These are phyloP conservation scores for Tetramorium bicarinatum DNA, from an alignment of 2,888 invertebrate genomes.

Conservation along the genomic window DNA sequence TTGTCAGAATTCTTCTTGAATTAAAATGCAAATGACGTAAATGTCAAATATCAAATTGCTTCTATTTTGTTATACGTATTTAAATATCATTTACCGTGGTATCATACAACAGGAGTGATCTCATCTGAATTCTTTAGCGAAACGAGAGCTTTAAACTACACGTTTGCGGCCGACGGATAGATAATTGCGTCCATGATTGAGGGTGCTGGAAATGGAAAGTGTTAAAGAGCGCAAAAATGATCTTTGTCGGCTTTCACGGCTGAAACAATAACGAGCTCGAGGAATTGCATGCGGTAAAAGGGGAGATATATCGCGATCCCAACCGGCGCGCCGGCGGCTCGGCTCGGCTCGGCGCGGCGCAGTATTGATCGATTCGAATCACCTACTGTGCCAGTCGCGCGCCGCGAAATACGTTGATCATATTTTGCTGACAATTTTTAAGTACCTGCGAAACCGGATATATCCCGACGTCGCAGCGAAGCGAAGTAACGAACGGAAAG, in stretches of 20 bases:
- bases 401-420: conserved; percentile 24
- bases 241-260: background rate
- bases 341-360: background rate
- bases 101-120: no score
- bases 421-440: conserved; percentile 60
- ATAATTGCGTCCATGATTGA: conserved; percentile 13
- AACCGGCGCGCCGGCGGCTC: no score
- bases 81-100: no score
- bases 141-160: background rate
- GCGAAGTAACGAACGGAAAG: background rate
- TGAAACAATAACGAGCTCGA: conserved; percentile 26
- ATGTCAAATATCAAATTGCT: no score
- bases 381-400: conserved; percentile 24
- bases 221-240: conserved; percentile 23
- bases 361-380: conserved; percentile 22
- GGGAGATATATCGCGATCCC: conserved; percentile 4
- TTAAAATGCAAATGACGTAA: no score
- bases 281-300: conserved; percentile 15
- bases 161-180: background rate
- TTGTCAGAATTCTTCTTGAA: no score
- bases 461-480: background rate
- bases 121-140: background rate
- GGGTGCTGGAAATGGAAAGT: background rate
- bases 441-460: conserved; percentile 28
- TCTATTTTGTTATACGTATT: no score